Conservation (phyloP, 2,888 invertebrate genomes). For the Meghimatium bilineatum region DNA sequence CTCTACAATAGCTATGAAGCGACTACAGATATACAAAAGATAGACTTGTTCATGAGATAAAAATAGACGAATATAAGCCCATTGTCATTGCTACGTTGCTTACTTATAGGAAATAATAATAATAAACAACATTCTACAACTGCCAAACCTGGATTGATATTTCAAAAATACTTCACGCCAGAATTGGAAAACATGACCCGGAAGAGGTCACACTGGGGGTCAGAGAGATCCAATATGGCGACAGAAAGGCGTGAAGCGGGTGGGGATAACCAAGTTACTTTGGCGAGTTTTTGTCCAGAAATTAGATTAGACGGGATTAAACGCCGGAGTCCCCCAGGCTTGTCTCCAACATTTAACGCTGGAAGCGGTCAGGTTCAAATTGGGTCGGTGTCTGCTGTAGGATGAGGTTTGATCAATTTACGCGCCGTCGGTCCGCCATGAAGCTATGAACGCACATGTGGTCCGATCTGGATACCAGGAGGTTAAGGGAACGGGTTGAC, state of each 20-base stretch:
- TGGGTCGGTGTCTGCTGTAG: slow-evolving; percentile 34
- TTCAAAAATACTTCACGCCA: slow-evolving; percentile 5
- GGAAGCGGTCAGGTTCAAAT: slow-evolving; percentile 6
- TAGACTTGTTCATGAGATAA: no score
- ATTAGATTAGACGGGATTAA: slow-evolving; percentile 46
- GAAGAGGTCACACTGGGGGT: slow-evolving; percentile 21
- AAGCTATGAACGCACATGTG: slow-evolving; percentile 35
- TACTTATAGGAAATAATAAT: no score
- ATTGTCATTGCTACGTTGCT: no score
- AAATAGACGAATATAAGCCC: no score
- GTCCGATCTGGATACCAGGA: not conserved
- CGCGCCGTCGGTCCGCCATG: slow-evolving; percentile 16
- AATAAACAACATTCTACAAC: not conserved
- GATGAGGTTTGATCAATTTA: slow-evolving; percentile 27
- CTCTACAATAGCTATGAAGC: no score
- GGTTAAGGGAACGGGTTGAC: not conserved
- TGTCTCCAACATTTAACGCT: slow-evolving; percentile 39
- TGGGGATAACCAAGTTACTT: slow-evolving; percentile 39
- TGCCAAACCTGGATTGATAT: not conserved
- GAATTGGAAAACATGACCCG: slow-evolving; percentile 31
- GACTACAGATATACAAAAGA: no score
- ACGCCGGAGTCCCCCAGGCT: slow-evolving; percentile 21
- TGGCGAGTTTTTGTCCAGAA: slow-evolving; percentile 41
- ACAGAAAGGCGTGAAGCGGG: slow-evolving; percentile 43
- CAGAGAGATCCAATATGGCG: slow-evolving; percentile 43